Base-by-base conservation (phyloP, 2,113 vertebrate species). In the Psittacus erithacus region DNA sequence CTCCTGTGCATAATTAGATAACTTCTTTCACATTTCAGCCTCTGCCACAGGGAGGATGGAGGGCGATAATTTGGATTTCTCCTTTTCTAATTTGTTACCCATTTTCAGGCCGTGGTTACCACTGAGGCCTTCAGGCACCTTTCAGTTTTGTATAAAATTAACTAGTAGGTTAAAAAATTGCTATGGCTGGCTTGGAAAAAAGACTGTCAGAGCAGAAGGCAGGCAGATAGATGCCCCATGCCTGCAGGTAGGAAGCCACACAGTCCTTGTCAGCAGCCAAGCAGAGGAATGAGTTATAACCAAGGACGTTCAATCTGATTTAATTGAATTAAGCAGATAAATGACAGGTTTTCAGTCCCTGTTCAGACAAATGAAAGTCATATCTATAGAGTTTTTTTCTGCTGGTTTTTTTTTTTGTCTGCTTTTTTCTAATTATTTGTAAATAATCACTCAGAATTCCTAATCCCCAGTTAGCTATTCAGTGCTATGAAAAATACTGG, bases 1-100 rank as follows among this genome's bases (percentile, higher is more conserved):
- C 52, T 96, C 75, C 35, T 82, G 70, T 79, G 52, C 33, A 27
- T 79, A 94, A 78, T 87, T 86, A 91, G 78, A 39, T 91, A 90
- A 79, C 78, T 71, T 29, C 19, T 87, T 94, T 76, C 47, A 71
- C 33, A 55, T 90, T 96, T 80, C 75, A 88, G 53, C 25, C 41
- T 73, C 77, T 73, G 82, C 79, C 71, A 69, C 25, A 69, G 46
- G 94, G 39, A 64, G 7, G 39, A 90, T 65, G 31, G 24, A 90
- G 67, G 85, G 73, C 0, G 3, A 49, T 90, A 73, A 79, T 90
- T 62, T 90, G 9, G 47, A 86, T 57, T 76, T 82, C n/a, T 55
- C 50, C 60, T 62, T 86, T 86, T 91, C 53, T 8, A 47, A 85
- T n/a, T 8, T 28, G 43, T 82, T 80, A 6, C 29, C 24, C 33